A percentile compares a stretch with the other conserved stretches of the same genome.
These are phyloP conservation scores for Myocastor coypus DNA, from an alignment of 2,113 vertebrate genomes.

Conservation along the genomic window DNA sequence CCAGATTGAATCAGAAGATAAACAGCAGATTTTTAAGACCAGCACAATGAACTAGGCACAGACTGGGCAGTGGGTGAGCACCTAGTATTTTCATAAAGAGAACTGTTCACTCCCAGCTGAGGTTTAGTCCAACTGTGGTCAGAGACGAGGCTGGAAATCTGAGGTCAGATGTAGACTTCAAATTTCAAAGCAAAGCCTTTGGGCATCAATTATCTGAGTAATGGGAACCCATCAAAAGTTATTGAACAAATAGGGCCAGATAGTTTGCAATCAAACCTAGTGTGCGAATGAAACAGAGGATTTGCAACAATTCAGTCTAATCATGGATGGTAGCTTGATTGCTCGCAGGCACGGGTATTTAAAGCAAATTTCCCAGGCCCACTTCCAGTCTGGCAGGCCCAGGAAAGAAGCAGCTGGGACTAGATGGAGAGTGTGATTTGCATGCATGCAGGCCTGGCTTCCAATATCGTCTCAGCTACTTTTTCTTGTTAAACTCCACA, in stretches of 20 bases:
- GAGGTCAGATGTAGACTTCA: not conserved
- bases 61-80: not conserved
- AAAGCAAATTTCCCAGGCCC: not conserved
- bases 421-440: not conserved
- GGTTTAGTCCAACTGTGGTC: not conserved
- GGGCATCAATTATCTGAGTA: not conserved
- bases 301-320: conserved; percentile 27
- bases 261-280: not conserved
- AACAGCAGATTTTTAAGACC: not conserved
- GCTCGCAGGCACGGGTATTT: not conserved
- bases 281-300: not conserved
- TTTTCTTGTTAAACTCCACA: conserved; percentile 6
- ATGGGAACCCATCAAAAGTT: not conserved
- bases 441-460: not conserved
- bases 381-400: not conserved
- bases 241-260: conserved; percentile 24
- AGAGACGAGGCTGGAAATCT: not conserved
- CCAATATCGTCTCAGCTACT: not conserved
- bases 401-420: not conserved
- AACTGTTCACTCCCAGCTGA: not conserved
- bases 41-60: not conserved
- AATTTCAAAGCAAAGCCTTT: not conserved
- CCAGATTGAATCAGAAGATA: not conserved
- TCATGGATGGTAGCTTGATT: not conserved
- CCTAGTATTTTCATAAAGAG: not conserved